Base-by-base conservation (phyloP, 2,888 invertebrate genomes). In the Tipula vernalis region DNA sequence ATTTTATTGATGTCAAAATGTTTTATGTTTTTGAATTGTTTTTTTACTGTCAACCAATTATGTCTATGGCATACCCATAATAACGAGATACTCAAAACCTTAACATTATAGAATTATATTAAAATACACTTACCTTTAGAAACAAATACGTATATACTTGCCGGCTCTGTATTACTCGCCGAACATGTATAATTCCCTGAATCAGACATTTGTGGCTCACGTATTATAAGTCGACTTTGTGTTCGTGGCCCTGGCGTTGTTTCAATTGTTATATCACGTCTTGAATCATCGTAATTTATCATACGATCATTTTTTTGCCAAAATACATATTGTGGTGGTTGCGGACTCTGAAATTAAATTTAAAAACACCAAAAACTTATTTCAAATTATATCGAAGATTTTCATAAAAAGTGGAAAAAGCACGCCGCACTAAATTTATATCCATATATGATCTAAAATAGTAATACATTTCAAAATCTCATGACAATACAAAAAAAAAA, bases 291-390 rank as follows among this genome's bases (percentile, higher is more conserved):
- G 92, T 97, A 97, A 94, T 97, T 98, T 93, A 98, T 97, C 95
- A 98, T 97, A 90, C 96, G 95, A 92, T 96, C 96, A 93, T 98
- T 97, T 93, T 97, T 97, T 93, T 96, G 97, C 98, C 98, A 98
- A 93, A 97, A 97, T 90, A 98, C 97, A 93, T 97, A 98, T 92
- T 97, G 97, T 88, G 97, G 97, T 89, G 97, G 97, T 90, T 95
- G 96, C 87, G 97, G 97, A 91, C 97, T 97, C 96, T 97, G 94
- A 39, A 85, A 71, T 28, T 28, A 71, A 28, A 71, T 28, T 39
- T 39, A 28, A 10, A 71, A 18, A 71, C 10, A 44, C 44, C 6
- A 85, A 85, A 44, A 85, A 85, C 10, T 41, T 3, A 41, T 83
- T 83, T 36, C 39, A 84, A 84, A 84, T 84, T 39, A 57, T 57